Base-by-base conservation (phyloP, 2,888 invertebrate genomes). In the Euclidia mi region DNA sequence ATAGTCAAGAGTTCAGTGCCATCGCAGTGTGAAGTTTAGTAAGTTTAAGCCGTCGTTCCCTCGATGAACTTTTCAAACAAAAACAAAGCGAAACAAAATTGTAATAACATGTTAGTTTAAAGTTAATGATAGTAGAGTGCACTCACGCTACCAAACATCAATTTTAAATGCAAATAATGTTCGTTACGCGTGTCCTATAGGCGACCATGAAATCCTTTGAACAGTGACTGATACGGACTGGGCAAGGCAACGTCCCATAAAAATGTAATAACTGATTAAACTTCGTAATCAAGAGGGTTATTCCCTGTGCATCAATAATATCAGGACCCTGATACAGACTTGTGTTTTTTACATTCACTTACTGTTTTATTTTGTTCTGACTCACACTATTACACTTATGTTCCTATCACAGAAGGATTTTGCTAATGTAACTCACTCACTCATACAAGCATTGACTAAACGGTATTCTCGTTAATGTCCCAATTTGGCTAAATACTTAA, bases 81-180 rank as follows among this genome's bases (percentile, higher is more conserved):
- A 46, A 46, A 31, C 34, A 48, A 6, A 32, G 2, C n/a, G 11
- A 35, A 47, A 41, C 14, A 3, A 38, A 35, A 25, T 12, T 3
- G n/a, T 17, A 35, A 34, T 46, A 42, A 17, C 4, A 49, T 17
- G 9, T 25, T 31, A 15, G 10, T 40, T 20, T 48, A 40, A 44
- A 37, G 31, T 48, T 28, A 40, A 37, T 41, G 41, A 44, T 41
- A 56, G 40, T 40, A 11, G 15, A 40, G 38, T 31, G 41, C 44
- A n/a, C 43, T 15, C 15, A 45, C 1, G 32, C 38, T 43, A 47
- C 34, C 55, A 68, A 68, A 37, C 40, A 48, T 60, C 41, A 17
- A 64, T 71, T 61, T 58, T 51, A 61, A 60, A 70, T 61, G 50
- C 46, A 51, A 61, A 65, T 65, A 58, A 51, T 52, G 32, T 50